A percentile compares a stretch with the other conserved stretches of the same genome.
phyloP scores from a whole-genome alignment of 2,888 invertebrate species.

The Taenaris catops region DNA sequence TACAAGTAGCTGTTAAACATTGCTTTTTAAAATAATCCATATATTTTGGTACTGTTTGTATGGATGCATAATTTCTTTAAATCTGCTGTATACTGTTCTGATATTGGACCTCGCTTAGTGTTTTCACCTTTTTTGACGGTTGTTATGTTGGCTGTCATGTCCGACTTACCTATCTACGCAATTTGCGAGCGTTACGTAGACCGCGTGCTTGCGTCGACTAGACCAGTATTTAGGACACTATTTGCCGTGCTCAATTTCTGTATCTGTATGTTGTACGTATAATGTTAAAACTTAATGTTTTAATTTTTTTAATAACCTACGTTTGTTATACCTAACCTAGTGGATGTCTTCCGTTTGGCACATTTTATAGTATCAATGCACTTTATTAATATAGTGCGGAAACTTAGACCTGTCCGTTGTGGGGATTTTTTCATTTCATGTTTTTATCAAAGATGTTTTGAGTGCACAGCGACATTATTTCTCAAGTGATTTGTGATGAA shows the following conservation, averaged over 20 bases:
- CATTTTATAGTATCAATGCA: slow-evolving; percentile 70
- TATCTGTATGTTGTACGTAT: slow-evolving; percentile 69
- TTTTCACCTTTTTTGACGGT: too few relatives aligned
- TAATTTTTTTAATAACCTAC: slow-evolving; percentile 81
- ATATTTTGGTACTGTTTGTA: too few relatives aligned
- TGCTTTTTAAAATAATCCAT: too few relatives aligned
- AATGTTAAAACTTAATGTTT: slow-evolving; percentile 65
- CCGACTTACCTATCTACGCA: too few relatives aligned
- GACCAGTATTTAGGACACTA: slow-evolving; percentile 64
- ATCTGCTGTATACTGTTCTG: too few relatives aligned
- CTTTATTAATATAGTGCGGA: slow-evolving; percentile 48
- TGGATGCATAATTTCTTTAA: too few relatives aligned
- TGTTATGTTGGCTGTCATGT: slow-evolving; percentile 1
- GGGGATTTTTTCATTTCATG: slow-evolving; percentile 30
- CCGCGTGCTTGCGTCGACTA: slow-evolving; percentile 1
- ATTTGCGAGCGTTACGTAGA: slow-evolving; percentile 3
- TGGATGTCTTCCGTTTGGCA: slow-evolving; percentile 81
- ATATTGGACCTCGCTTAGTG: too few relatives aligned
- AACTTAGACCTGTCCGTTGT: slow-evolving; percentile 31
- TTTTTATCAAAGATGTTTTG: slow-evolving; percentile 32
- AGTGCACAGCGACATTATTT: slow-evolving; percentile 74
- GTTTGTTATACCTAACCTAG: slow-evolving; percentile 89
- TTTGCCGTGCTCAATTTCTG: slow-evolving; percentile 74
- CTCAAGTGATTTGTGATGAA: slow-evolving; percentile 72
- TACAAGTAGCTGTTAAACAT: too few relatives aligned